phyloP scores from a whole-genome alignment of 2,888 invertebrate genomes.

The Drosophila infuscata region DNA sequence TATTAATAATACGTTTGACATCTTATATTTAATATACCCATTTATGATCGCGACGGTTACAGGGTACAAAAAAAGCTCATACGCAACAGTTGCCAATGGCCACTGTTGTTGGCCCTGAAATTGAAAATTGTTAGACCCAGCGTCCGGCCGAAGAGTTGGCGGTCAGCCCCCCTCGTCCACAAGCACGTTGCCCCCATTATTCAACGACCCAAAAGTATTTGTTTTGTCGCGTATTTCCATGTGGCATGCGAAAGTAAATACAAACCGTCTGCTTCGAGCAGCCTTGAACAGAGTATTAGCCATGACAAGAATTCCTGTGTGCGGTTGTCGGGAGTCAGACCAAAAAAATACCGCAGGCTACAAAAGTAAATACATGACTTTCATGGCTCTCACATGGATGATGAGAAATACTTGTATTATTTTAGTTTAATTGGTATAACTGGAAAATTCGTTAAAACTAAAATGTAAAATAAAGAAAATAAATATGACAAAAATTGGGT shows the following conservation, averaged over 20 bases:
- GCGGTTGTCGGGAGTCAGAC: slow-evolving; percentile 6
- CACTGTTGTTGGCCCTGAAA: slow-evolving; percentile 64
- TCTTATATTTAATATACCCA: background rate
- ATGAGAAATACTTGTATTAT: no score
- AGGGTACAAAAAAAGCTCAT: slow-evolving; percentile 13
- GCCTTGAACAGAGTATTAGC: slow-evolving; percentile 51
- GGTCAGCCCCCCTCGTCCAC: slow-evolving; percentile 48
- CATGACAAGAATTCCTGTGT: slow-evolving; percentile 27
- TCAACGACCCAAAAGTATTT: slow-evolving; percentile 28
- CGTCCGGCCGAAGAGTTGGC: slow-evolving; percentile 45
- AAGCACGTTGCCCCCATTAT: background rate
- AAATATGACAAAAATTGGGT: background rate
- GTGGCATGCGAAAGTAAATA: slow-evolving; percentile 42
- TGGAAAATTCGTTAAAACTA: background rate
- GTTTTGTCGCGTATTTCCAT: slow-evolving; percentile 55
- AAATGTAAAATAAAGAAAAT: background rate
- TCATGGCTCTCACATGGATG: background rate
- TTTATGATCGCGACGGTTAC: background rate
- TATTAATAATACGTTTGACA: background rate
- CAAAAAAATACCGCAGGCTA: background rate
- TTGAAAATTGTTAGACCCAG: slow-evolving; percentile 63
- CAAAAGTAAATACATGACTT: background rate
- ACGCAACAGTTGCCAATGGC: slow-evolving; percentile 66
- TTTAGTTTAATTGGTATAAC: background rate
- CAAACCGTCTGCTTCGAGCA: slow-evolving; percentile 31